Percentiles rank a stretch among this genome's conserved stretches.
phyloP scores from a whole-genome alignment of 2,888 invertebrate species.

The Poecilobothrus nobilitatus region DNA sequence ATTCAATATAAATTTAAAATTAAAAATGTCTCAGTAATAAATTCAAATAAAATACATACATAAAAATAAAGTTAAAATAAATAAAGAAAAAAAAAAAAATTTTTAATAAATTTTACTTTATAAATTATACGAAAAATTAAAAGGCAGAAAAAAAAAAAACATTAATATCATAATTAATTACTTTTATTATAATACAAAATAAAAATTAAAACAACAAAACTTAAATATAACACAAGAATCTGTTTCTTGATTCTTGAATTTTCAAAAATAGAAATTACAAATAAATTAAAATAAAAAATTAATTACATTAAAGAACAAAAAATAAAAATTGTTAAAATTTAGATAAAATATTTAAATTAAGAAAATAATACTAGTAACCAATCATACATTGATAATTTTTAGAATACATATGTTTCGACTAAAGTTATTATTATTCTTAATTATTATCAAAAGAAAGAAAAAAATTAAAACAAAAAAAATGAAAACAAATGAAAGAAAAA shows the following conservation, averaged over 20 bases:
- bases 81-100: background rate
- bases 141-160: background rate
- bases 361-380: background rate
- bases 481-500: background rate
- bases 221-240: background rate
- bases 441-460: background rate
- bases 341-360: conserved; percentile 6
- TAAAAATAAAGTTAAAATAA: background rate
- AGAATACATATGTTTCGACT: background rate
- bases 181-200: background rate
- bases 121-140: background rate
- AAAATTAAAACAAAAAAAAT: background rate
- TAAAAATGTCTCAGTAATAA: background rate
- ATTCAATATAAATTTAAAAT: background rate
- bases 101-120: conserved; percentile 1
- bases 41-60: background rate
- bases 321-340: background rate
- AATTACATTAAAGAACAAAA: background rate
- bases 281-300: background rate
- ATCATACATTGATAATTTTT: background rate
- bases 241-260: background rate
- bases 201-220: background rate
- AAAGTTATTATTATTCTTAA: background rate
- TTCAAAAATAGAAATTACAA: background rate
- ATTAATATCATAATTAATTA: conserved; percentile 2